Percentiles rank a stretch among this genome's conserved stretches.
Conservation (phyloP, 2,888 invertebrate genomes). For the Brachypterus glaber region DNA sequence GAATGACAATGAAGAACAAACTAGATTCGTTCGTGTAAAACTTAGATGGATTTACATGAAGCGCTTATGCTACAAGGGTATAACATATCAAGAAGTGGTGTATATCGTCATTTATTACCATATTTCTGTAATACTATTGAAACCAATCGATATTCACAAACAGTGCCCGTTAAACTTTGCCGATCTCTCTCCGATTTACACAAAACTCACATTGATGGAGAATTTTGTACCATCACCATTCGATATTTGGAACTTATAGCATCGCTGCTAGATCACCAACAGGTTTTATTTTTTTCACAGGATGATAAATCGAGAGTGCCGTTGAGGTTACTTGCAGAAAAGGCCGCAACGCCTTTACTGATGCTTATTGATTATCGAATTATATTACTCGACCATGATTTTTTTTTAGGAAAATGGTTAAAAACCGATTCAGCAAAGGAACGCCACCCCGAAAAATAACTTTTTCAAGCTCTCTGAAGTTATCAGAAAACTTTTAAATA, state of each 20-base stretch:
- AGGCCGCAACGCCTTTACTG: neutral
- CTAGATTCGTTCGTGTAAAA: neutral
- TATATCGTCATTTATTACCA: neutral
- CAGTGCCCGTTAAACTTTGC: constrained; percentile 17
- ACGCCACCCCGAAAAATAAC: too few relatives aligned
- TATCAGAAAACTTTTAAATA: too few relatives aligned
- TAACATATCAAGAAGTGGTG: neutral
- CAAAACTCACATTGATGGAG: constrained; percentile 24
- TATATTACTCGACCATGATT: constrained; percentile 21
- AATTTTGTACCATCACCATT: constrained; percentile 27
- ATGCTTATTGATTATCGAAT: constrained; percentile 23
- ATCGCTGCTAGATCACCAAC: constrained; percentile 11
- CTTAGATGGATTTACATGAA: neutral
- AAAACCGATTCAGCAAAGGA: too few relatives aligned
- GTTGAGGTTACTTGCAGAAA: neutral
- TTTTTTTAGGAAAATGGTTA: too few relatives aligned
- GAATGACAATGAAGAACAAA: neutral
- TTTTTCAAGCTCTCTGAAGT: too few relatives aligned
- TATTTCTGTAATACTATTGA: neutral
- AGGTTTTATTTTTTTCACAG: constrained; percentile 3
- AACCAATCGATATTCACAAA: neutral
- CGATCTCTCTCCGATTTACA: constrained; percentile 16
- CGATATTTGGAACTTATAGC: constrained; percentile 21
- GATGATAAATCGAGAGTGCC: neutral
- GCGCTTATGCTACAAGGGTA: neutral